A percentile compares a stretch with the other conserved stretches of the same genome.
Conservation (phyloP, 2,797 vertebrate species). For the Esox lucius region DNA sequence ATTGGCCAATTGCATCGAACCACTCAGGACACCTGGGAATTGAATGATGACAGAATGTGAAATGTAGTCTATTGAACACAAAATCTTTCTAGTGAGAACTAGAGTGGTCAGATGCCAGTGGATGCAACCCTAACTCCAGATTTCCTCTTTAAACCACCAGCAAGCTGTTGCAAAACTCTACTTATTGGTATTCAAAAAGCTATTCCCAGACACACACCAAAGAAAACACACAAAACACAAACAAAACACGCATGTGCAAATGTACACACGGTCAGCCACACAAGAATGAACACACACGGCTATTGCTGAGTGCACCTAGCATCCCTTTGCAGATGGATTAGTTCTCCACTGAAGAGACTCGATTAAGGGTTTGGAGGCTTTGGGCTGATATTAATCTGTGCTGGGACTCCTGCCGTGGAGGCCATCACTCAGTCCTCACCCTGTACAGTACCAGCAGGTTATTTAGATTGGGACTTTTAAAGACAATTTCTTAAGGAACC, state of each 20-base stretch:
- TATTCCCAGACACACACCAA: constrained; percentile 1
- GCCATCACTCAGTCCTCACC: background rate
- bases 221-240: constrained; percentile 3
- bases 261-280: background rate
- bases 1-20: no score
- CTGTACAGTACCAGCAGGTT: background rate
- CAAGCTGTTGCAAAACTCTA: background rate
- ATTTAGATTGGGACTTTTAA: no score
- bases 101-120: no score
- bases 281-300: background rate
- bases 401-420: background rate
- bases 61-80: no score
- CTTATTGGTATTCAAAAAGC: background rate
- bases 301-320: background rate
- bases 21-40: no score
- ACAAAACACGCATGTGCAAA: background rate
- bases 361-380: background rate
- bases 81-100: no score
- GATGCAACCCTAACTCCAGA: no score
- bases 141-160: no score
- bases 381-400: background rate
- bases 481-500: no score
- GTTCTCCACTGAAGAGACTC: no score
- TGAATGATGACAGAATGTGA: no score
- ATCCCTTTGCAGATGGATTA: background rate